phyloP scores from a whole-genome alignment of 2,113 vertebrate species.

The Vicugna pacos region DNA sequence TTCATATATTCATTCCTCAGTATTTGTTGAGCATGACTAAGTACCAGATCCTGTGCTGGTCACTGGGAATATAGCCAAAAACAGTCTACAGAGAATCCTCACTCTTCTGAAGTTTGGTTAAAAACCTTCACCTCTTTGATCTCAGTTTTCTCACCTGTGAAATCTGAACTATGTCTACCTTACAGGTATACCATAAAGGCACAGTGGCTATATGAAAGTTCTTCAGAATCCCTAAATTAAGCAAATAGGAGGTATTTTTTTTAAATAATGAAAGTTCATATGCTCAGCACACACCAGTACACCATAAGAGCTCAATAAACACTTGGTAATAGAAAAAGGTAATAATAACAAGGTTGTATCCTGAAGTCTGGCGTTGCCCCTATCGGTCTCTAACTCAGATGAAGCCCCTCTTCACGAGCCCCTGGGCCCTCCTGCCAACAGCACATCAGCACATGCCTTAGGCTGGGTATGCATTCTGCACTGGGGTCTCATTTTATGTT shows the following conservation, averaged over 20 bases:
- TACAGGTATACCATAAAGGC: background rate
- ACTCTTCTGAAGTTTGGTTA: background rate
- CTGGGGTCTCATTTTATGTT: background rate
- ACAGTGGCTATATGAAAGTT: background rate
- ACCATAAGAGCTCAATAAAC: background rate
- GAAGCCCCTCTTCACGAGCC: background rate
- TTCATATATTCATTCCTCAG: background rate
- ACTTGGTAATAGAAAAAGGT: background rate
- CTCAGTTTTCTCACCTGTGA: background rate
- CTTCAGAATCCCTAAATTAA: background rate
- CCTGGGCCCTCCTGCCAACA: background rate
- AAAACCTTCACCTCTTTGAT: background rate
- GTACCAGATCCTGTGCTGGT: background rate
- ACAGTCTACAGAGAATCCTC: background rate
- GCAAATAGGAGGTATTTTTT: background rate
- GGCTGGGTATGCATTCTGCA: background rate
- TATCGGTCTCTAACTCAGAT: background rate
- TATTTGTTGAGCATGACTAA: background rate
- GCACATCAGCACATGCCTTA: background rate
- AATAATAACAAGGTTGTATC: background rate
- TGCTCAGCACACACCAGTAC: background rate
- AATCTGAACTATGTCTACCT: background rate
- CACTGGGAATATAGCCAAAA: background rate
- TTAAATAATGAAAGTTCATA: background rate
- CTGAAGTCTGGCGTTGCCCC: background rate